These are phyloP conservation scores for Tangara arthus DNA, from an alignment of 2,797 vertebrate genomes.

Conservation along the genomic window DNA sequence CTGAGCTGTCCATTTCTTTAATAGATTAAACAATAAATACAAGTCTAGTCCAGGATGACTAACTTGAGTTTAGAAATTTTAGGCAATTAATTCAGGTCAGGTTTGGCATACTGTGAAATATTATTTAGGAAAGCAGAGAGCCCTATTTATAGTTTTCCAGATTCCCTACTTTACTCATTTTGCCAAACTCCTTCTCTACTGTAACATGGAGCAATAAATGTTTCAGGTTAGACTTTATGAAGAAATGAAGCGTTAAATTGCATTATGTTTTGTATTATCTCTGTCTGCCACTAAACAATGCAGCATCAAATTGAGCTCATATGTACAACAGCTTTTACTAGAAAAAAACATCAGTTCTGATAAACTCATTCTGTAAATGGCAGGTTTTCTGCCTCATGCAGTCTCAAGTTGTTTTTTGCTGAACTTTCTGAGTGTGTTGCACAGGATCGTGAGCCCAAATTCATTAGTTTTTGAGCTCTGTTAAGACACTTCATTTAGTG, in stretches of 20 bases:
- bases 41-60: not conserved
- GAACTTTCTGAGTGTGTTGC: not conserved
- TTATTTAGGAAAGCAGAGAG: not conserved
- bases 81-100: not conserved
- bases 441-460: not conserved
- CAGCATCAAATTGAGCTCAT: slow-evolving; percentile 39
- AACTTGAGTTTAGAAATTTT: not conserved
- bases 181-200: not conserved
- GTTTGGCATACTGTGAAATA: not conserved
- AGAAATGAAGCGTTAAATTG: slow-evolving; percentile 55
- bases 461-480: not conserved
- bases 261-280: slow-evolving; percentile 67
- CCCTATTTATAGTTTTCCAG: not conserved
- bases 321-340: slow-evolving; percentile 46
- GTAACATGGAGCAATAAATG: slow-evolving; percentile 9
- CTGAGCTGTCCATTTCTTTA: not conserved
- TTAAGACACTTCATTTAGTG: not conserved
- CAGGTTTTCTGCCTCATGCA: not conserved
- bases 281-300: slow-evolving; percentile 45
- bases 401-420: not conserved
- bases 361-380: slow-evolving; percentile 21
- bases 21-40: not conserved
- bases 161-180: not conserved
- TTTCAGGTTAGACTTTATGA: slow-evolving; percentile 57
- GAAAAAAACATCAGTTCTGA: slow-evolving; percentile 32